Conservation (phyloP, 23 tunicate species). For the Ascidia mentula region DNA sequence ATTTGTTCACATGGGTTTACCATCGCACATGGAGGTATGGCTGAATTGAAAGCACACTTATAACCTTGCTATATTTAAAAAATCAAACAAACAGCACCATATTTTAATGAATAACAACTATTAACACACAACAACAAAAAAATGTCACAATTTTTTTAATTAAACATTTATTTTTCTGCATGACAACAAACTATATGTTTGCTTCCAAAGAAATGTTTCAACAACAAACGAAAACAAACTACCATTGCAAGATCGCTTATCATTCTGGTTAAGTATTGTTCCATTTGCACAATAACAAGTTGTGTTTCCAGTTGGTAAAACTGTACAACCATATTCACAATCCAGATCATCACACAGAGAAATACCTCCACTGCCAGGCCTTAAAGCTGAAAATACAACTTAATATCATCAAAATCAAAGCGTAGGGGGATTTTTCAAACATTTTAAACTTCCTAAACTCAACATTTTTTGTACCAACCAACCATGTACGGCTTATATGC, state of each 20-base stretch:
- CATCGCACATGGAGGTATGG: not conserved
- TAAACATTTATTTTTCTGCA: too few relatives aligned
- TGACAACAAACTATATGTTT: too few relatives aligned
- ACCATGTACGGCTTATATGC: too few relatives aligned
- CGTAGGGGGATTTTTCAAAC: not conserved
- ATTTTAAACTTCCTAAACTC: too few relatives aligned
- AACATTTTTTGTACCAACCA: too few relatives aligned
- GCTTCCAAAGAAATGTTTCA: too few relatives aligned
- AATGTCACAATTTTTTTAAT: not conserved
- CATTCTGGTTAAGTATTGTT: slow-evolving; percentile 4
- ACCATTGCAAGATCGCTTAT: slow-evolving; percentile 58
- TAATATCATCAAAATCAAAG: not conserved
- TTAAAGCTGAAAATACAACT: not conserved
- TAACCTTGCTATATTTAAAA: not conserved
- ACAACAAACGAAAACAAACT: not conserved
- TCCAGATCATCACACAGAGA: not conserved
- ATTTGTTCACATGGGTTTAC: slow-evolving; percentile 29
- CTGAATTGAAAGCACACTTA: not conserved
- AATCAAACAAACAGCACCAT: not conserved
- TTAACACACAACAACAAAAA: not conserved
- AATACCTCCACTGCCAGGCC: not conserved
- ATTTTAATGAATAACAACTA: not conserved
- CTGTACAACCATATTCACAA: slow-evolving; percentile 36
- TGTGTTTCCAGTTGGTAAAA: slow-evolving; percentile 24
- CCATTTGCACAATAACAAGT: slow-evolving; percentile 70